phyloP scores from a whole-genome alignment of 2,797 vertebrate species.

The Monodelphis domestica region DNA sequence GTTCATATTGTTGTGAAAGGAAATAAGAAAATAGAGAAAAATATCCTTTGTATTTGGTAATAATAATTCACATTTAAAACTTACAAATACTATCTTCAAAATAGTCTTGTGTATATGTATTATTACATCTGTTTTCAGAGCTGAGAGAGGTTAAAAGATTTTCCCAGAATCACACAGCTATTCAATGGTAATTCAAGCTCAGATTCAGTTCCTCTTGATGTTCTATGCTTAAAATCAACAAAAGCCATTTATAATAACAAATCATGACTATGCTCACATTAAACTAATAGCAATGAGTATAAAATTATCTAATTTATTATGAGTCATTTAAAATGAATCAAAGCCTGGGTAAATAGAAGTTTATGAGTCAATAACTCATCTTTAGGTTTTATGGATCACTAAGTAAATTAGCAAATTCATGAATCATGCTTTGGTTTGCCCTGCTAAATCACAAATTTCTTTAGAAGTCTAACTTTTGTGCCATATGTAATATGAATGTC shows the following conservation, averaged over 20 bases:
- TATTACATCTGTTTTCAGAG: not conserved
- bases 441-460: conserved; percentile 64
- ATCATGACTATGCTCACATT: conserved; percentile 55
- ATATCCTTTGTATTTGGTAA: not conserved
- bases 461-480: conserved; percentile 42
- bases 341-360: conserved; percentile 45
- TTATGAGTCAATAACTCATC: conserved; percentile 45
- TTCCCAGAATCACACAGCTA: not conserved
- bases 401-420: conserved; percentile 40
- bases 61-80: not conserved
- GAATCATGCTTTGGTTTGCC: conserved; percentile 46
- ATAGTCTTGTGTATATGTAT: not conserved
- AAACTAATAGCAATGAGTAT: conserved; percentile 36
- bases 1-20: too few relatives aligned
- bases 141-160: not conserved
- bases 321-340: conserved; percentile 47
- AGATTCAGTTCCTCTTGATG: not conserved
- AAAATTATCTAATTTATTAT: conserved; percentile 43
- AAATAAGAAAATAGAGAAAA: too few relatives aligned
- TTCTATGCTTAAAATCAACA: conserved; percentile 49
- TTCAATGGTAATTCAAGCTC: not conserved
- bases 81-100: not conserved
- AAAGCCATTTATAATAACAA: conserved; percentile 31
- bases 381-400: conserved; percentile 62
- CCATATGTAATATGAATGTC: conserved; percentile 59